These are phyloP conservation scores for Latheticus oryzae DNA, from an alignment of 2,888 invertebrate species.

Conservation along the genomic window DNA sequence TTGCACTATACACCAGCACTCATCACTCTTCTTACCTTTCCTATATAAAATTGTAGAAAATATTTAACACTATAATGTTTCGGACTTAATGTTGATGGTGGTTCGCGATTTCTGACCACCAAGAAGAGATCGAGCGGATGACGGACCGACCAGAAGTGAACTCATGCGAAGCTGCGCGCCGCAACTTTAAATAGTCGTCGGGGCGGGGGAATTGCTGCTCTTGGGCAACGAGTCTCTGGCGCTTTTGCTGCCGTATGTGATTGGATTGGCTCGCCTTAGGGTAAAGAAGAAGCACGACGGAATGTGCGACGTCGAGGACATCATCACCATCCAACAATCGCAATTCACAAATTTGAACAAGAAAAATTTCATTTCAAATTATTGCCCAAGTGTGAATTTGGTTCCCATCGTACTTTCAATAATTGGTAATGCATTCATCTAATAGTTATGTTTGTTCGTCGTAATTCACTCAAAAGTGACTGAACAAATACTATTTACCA, in stretches of 20 bases:
- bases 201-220: constrained; percentile 73
- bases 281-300: constrained; percentile 63
- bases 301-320: constrained; percentile 51
- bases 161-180: constrained; percentile 71
- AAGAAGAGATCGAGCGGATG: constrained; percentile 54
- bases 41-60: constrained; percentile 4
- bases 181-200: constrained; percentile 72
- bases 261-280: constrained; percentile 63
- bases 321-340: constrained; percentile 22
- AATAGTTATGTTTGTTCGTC: constrained; percentile 34
- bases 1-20: constrained; percentile 6
- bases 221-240: constrained; percentile 72
- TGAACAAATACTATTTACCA: constrained; percentile 28
- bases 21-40: constrained; percentile 4
- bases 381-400: neutral
- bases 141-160: constrained; percentile 69
- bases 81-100: constrained; percentile 8
- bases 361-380: neutral
- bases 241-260: constrained; percentile 68
- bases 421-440: constrained; percentile 28
- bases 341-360: neutral
- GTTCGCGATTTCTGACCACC: constrained; percentile 48
- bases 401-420: neutral
- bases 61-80: neutral
- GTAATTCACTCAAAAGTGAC: constrained; percentile 34